A percentile compares a stretch with the other conserved stretches of the same genome.
These are phyloP conservation scores for Gorsachius goisagi DNA, from an alignment of 2,113 vertebrate species.

Conservation along the genomic window DNA sequence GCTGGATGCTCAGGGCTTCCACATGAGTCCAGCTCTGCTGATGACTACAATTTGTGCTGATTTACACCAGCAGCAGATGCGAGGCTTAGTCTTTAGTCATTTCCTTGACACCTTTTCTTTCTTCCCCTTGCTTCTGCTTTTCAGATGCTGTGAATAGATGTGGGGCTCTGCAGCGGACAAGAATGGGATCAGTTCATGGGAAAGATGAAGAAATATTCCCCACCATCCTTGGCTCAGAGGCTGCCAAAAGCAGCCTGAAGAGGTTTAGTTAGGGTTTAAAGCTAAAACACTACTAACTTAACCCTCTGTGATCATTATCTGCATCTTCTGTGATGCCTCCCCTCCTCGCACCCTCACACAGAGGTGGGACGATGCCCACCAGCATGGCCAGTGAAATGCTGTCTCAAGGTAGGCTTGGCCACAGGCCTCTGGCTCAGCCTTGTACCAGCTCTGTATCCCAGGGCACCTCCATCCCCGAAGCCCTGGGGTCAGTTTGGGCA, in stretches of 20 bases:
- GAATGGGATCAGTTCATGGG: background rate
- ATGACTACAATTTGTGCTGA: background rate
- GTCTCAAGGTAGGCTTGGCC: background rate
- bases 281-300: background rate
- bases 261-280: background rate
- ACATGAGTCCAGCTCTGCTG: background rate
- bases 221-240: background rate
- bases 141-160: background rate
- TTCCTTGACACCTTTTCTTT: background rate
- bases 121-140: background rate
- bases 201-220: background rate
- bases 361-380: background rate
- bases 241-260: background rate
- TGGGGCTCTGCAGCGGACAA: background rate
- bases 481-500: background rate
- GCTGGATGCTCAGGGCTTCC: background rate
- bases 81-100: background rate
- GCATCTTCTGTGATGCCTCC: background rate
- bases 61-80: background rate
- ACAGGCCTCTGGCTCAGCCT: background rate
- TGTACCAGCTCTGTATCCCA: background rate
- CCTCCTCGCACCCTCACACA: background rate
- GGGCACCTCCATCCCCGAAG: background rate
- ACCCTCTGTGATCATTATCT: background rate
- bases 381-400: background rate